Conservation (phyloP, 2,113 vertebrate genomes). For the Toxotes chatareus region DNA sequence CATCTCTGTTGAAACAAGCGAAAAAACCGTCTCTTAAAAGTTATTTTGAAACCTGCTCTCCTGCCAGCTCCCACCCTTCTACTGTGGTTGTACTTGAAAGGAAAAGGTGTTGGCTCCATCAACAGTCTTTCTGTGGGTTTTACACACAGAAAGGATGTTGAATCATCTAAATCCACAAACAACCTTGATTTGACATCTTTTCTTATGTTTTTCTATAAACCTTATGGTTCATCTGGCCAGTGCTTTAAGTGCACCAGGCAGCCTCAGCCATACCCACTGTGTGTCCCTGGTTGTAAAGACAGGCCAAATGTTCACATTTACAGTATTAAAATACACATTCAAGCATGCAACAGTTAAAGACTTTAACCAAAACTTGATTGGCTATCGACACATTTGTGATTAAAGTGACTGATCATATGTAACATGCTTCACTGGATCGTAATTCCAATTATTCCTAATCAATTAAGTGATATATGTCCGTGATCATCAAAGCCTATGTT, state of each 20-base stretch:
- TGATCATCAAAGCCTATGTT: not conserved
- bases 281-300: too few species aligned
- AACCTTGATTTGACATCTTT: too few species aligned
- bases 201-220: too few species aligned
- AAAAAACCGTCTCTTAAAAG: not conserved
- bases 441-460: not conserved
- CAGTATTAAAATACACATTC: too few species aligned
- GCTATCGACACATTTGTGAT: not conserved
- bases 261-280: too few species aligned
- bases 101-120: conserved; percentile 35
- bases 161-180: too few species aligned
- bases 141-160: too few species aligned
- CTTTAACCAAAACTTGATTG: too few species aligned
- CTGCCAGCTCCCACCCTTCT: not conserved
- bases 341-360: too few species aligned
- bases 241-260: too few species aligned
- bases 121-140: conserved; percentile 29
- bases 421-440: not conserved
- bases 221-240: too few species aligned
- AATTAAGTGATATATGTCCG: not conserved
- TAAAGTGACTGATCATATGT: not conserved
- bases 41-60: conserved; percentile 47
- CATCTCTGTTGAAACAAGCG: not conserved
- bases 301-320: too few species aligned
- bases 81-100: not conserved